These are phyloP conservation scores for Mellilla xanthometata DNA, from an alignment of 2,888 invertebrate species.

Conservation along the genomic window DNA sequence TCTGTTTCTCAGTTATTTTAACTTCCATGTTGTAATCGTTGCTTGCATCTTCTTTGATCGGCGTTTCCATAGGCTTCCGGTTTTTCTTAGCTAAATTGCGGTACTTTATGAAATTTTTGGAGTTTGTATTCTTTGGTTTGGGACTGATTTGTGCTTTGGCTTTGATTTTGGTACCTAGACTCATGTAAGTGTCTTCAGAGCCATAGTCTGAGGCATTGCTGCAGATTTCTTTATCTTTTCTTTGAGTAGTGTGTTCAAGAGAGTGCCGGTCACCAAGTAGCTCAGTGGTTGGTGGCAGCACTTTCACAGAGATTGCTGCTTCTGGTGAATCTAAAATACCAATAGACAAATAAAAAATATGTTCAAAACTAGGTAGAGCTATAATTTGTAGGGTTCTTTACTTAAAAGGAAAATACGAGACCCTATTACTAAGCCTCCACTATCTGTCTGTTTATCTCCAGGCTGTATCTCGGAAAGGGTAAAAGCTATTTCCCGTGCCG, in stretches of 20 bases:
- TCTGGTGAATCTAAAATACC: slow-evolving; percentile 53
- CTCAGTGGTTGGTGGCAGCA: slow-evolving; percentile 66
- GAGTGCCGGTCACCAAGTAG: slow-evolving; percentile 51
- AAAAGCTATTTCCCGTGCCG: too few relatives aligned
- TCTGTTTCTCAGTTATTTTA: slow-evolving; percentile 57
- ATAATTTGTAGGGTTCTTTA: too few relatives aligned
- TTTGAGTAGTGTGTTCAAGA: slow-evolving; percentile 34
- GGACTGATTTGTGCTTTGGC: slow-evolving; percentile 69
- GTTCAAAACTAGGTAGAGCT: too few relatives aligned
- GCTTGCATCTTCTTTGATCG: slow-evolving; percentile 41
- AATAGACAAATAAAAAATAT: neutral
- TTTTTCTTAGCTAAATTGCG: slow-evolving; percentile 59
- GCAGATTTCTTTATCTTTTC: slow-evolving; percentile 46
- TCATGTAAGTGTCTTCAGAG: slow-evolving; percentile 76
- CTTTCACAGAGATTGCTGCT: slow-evolving; percentile 49
- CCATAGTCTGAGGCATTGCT: slow-evolving; percentile 76
- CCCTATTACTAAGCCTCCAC: too few relatives aligned
- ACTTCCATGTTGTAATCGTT: slow-evolving; percentile 65
- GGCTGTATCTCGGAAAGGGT: too few relatives aligned
- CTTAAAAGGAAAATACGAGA: too few relatives aligned
- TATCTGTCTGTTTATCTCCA: too few relatives aligned
- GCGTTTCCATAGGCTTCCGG: slow-evolving; percentile 54
- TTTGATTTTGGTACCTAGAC: slow-evolving; percentile 77
- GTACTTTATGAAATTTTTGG: slow-evolving; percentile 62
- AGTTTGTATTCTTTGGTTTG: slow-evolving; percentile 54